phyloP scores from a whole-genome alignment of 2,888 invertebrate species.

The Atrina japonica region DNA sequence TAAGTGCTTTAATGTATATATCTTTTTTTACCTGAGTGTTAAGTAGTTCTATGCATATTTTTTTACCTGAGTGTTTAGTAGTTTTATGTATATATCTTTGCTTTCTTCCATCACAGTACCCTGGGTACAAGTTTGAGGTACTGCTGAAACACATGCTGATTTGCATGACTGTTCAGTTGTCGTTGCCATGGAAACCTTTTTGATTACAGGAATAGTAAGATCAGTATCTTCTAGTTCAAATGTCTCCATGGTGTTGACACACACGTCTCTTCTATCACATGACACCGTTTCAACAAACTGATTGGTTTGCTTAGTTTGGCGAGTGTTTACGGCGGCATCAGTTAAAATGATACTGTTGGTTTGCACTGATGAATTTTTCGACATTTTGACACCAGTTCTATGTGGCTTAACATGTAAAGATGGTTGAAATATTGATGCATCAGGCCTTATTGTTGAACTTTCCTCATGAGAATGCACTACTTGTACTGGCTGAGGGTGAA shows the following conservation, averaged over 20 bases:
- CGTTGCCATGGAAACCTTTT: background rate
- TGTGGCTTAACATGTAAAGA: background rate
- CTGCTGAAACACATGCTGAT: background rate
- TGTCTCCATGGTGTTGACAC: conserved; percentile 39
- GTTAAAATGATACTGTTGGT: conserved; percentile 6
- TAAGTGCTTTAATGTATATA: too few relatives aligned
- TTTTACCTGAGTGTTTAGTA: conserved; percentile 18
- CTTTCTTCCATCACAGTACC: too few relatives aligned
- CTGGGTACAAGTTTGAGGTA: too few relatives aligned
- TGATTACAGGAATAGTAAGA: background rate
- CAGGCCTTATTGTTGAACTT: background rate
- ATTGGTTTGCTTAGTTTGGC: conserved; percentile 18
- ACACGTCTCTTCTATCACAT: conserved; percentile 38
- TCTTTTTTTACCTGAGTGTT: too few relatives aligned
- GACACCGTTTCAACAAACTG: conserved; percentile 19
- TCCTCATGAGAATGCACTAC: background rate
- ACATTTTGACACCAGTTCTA: background rate
- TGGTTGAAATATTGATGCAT: background rate
- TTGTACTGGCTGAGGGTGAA: background rate
- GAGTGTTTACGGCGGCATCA: conserved; percentile 32
- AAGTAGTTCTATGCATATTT: too few relatives aligned
- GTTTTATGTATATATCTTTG: background rate
- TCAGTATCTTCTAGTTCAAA: conserved; percentile 28
- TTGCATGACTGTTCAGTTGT: background rate
- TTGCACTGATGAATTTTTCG: conserved; percentile 21